These are phyloP conservation scores for Amblyteles armatorius DNA, from an alignment of 2,888 invertebrate species.

Conservation along the genomic window DNA sequence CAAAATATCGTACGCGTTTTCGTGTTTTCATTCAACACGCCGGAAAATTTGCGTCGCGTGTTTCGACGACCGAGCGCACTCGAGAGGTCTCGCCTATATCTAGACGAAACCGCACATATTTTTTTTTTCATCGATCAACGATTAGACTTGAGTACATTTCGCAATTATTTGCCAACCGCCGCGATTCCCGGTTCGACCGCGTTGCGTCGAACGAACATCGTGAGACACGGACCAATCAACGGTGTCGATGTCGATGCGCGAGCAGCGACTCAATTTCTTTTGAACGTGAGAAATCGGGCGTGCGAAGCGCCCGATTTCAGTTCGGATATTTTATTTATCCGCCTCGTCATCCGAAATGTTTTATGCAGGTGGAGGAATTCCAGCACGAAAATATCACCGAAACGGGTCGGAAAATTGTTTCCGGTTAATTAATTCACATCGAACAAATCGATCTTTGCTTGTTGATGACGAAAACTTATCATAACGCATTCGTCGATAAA, in stretches of 20 bases:
- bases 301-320: background rate
- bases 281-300: background rate
- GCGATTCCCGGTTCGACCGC: constrained; percentile 9
- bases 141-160: constrained; percentile 54
- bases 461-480: no score
- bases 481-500: no score
- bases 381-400: no score
- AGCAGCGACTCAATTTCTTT: background rate
- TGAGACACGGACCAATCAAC: constrained; percentile 8
- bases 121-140: constrained; percentile 38
- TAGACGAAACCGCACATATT: background rate
- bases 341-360: no score
- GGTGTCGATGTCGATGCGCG: constrained; percentile 1
- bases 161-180: constrained; percentile 33
- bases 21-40: background rate
- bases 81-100: background rate
- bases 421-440: no score
- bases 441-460: no score
- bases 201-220: constrained; percentile 13
- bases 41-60: no score
- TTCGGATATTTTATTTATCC: no score
- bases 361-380: no score
- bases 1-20: background rate
- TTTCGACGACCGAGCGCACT: background rate
- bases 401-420: no score